These are phyloP conservation scores for Pseudochaenichthys georgianus DNA, from an alignment of 2,797 vertebrate genomes.

Conservation along the genomic window DNA sequence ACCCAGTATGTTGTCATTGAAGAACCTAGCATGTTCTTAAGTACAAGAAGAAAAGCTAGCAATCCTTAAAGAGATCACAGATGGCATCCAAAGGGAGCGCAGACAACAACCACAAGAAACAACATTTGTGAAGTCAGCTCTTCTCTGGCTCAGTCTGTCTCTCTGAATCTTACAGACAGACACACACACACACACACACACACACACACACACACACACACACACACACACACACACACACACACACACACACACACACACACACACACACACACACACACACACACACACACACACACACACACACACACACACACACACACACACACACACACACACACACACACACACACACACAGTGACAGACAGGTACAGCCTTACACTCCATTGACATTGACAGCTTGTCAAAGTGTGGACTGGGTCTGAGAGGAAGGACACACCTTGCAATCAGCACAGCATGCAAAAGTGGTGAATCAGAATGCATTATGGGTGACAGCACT, in stretches of 20 bases:
- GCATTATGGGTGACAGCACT: slow-evolving; percentile 51
- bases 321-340: no score
- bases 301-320: no score
- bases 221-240: slow-evolving; percentile 4
- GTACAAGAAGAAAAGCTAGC: background rate
- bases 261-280: no score
- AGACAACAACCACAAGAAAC: slow-evolving; percentile 16
- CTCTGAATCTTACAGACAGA: no score
- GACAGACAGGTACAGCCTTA: slow-evolving; percentile 60
- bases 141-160: background rate
- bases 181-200: slow-evolving; percentile 3
- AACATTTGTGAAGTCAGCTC: slow-evolving; percentile 21
- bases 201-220: background rate
- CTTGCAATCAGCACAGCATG: slow-evolving; percentile 66
- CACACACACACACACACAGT: slow-evolving; percentile 11
- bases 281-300: background rate
- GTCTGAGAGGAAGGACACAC: slow-evolving; percentile 63
- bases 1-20: background rate
- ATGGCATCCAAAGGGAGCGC: background rate
- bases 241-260: no score
- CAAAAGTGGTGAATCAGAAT: slow-evolving; percentile 59
- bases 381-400: slow-evolving; percentile 66
- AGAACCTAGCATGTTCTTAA: background rate
- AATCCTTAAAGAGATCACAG: slow-evolving; percentile 4
- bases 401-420: slow-evolving; percentile 63